These are phyloP conservation scores for Acronicta aceris DNA, from an alignment of 2,888 invertebrate genomes.

Conservation along the genomic window DNA sequence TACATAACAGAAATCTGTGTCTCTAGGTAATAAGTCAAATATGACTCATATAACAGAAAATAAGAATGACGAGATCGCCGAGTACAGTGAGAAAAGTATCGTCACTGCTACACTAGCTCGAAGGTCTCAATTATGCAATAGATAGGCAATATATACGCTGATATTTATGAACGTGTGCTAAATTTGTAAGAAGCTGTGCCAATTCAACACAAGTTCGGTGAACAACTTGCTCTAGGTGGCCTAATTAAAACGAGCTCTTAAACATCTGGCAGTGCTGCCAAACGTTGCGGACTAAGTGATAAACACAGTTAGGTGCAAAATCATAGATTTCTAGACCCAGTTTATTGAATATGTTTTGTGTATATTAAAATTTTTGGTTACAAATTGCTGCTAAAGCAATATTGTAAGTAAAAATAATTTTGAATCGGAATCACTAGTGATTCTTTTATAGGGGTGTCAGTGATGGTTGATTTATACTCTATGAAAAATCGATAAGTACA, in stretches of 20 bases:
- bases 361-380: not conserved
- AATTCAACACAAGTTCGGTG: slow-evolving; percentile 47
- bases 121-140: not conserved
- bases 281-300: slow-evolving; percentile 42
- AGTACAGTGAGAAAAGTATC: not conserved
- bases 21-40: not conserved
- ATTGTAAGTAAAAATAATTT: not conserved
- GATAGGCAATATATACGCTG: slow-evolving; percentile 1
- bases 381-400: not conserved
- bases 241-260: slow-evolving; percentile 55
- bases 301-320: slow-evolving; percentile 26
- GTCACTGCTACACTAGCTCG: not conserved
- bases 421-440: not conserved
- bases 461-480: not conserved
- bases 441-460: not conserved
- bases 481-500: not conserved
- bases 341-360: slow-evolving; percentile 16
- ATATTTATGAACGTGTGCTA: slow-evolving; percentile 25
- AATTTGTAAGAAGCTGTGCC: slow-evolving; percentile 36
- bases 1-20: not conserved
- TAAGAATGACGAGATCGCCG: not conserved
- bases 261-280: slow-evolving; percentile 44
- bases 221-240: slow-evolving; percentile 44
- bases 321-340: slow-evolving; percentile 5
- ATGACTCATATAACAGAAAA: slow-evolving; percentile 4